A percentile compares a stretch with the other conserved stretches of the same genome.
Evolutionary conservation across 2,113 vertebrate species (phyloP).

Genomic region (Plecturocebus donacophilus): DNA sequence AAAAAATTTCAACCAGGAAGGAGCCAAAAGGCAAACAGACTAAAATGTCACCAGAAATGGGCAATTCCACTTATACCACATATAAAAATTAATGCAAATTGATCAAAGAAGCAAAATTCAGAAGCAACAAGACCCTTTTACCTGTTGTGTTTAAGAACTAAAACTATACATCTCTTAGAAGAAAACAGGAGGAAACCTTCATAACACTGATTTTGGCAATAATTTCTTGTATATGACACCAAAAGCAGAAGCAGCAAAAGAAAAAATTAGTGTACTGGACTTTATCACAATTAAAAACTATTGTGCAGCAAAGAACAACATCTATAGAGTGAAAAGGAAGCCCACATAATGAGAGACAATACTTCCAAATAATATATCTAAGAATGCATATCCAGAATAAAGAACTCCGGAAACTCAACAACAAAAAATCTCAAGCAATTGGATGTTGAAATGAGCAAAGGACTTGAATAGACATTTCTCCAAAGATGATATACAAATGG

Average conservation of each 20-base stretch:
- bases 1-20: background rate
- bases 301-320: background rate
- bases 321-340: background rate
- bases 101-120: background rate
- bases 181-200: background rate
- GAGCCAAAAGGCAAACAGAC: background rate
- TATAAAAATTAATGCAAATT: slow-evolving; percentile 21
- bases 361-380: background rate
- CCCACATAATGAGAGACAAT: background rate
- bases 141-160: background rate
- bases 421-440: background rate
- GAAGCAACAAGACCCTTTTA: no score
- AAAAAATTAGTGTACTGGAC: background rate
- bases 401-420: background rate
- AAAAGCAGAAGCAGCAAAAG: background rate
- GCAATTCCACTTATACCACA: background rate
- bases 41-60: background rate
- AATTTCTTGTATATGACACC: background rate
- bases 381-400: background rate
- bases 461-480: background rate
- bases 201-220: background rate
- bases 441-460: background rate
- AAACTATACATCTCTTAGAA: background rate
- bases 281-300: background rate
- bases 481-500: background rate